A percentile compares a stretch with the other conserved stretches of the same genome.
phyloP scores from a whole-genome alignment of 2,888 invertebrate species.

The Cephus runcator region DNA sequence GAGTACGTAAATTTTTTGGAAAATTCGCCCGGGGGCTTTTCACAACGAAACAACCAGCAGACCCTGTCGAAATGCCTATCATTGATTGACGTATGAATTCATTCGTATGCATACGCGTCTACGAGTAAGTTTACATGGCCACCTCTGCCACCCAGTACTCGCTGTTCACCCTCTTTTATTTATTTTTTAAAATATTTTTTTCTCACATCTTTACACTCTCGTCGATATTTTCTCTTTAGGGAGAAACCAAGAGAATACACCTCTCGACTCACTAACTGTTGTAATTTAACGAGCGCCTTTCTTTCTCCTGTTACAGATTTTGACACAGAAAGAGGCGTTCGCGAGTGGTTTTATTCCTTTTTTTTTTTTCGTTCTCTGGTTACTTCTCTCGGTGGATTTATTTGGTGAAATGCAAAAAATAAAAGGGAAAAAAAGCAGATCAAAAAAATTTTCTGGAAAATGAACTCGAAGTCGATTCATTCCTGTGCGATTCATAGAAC shows the following conservation, averaged over 20 bases:
- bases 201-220: slow-evolving; percentile 15
- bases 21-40: background rate
- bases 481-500: background rate
- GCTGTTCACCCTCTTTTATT: slow-evolving; percentile 2
- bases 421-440: background rate
- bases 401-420: slow-evolving; percentile 1
- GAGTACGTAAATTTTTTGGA: slow-evolving; percentile 45
- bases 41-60: background rate
- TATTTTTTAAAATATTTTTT: background rate
- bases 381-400: no score
- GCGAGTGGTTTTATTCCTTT: background rate
- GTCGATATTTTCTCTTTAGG: background rate
- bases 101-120: slow-evolving; percentile 51
- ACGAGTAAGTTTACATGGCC: slow-evolving; percentile 1
- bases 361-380: background rate
- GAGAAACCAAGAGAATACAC: background rate
- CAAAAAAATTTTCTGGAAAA: background rate
- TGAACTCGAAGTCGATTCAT: background rate
- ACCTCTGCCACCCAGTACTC: slow-evolving; percentile 24
- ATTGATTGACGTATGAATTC: slow-evolving; percentile 54
- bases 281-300: slow-evolving; percentile 52
- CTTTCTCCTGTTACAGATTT: slow-evolving; percentile 26
- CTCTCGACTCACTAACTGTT: slow-evolving; percentile 37
- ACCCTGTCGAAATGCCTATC: background rate
- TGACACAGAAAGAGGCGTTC: slow-evolving; percentile 15